Evolutionary conservation across 2,888 invertebrate genomes (phyloP), one percentile per base, ranked within the genome.

Genomic region (Galerucella calmariensis): DNA sequence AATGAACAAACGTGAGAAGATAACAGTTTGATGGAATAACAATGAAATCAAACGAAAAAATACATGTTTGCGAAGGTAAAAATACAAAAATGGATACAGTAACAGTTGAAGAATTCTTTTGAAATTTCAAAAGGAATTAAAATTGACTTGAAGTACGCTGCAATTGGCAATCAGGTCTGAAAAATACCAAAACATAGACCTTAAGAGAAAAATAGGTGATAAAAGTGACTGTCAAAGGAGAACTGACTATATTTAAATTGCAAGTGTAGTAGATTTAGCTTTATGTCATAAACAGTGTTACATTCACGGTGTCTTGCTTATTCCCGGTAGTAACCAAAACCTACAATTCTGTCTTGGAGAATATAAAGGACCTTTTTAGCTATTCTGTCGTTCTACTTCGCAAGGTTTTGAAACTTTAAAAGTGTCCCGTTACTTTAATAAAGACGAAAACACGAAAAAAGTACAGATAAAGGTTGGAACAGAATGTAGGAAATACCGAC

Each of bases 371-470:
- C 10, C 24, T 67, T 53, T 53, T 41, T 35, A n/a, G 51, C n/a
- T 35, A 67, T 61, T 61, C n/a, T 61, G 35, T 16, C 61, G 27
- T 24, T 27, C 14, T 53, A 35, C 51, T 67, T 66, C 66, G 14
- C 10, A 11, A 51, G 51, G 51, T 67, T 58, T 44, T 67, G 53
- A 58, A 67, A 67, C 16, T 67, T 67, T 67, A 67, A 35, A 67
- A 67, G 67, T 41, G 41, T 67, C 67, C 20, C 24, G 67, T 44
- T 44, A 67, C 20, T 58, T 24, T 58, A 67, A 41, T 58, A 67
- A 58, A 67, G 58, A 67, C 56, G 58, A 58, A 58, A 67, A 58
- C 56, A 67, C 24, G 58, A 20, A 67, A 67, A 67, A 46, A 67
- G 35, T 58, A 8, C 20, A 69, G 27, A 69, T 58, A 68, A 56